Conservation (phyloP, 2,888 invertebrate species). For the Andrena marginata region DNA sequence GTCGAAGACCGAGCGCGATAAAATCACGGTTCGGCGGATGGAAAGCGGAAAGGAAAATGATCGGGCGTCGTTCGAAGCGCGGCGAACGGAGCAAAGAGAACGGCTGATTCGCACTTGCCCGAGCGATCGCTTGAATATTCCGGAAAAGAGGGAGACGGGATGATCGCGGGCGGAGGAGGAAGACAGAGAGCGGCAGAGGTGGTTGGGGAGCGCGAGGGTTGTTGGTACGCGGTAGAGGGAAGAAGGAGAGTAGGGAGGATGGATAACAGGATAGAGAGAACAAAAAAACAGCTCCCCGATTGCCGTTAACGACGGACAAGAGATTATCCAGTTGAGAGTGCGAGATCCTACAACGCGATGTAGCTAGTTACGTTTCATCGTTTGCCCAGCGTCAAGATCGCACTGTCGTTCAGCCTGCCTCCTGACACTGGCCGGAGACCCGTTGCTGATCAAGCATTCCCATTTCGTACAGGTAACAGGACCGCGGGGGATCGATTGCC, state of each 20-base stretch:
- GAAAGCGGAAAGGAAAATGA: constrained; percentile 18
- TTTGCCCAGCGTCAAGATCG: constrained; percentile 19
- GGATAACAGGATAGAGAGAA: constrained; percentile 41
- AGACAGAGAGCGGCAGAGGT: constrained; percentile 12
- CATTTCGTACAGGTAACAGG: constrained; percentile 32
- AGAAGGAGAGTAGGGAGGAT: constrained; percentile 4
- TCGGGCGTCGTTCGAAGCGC: constrained; percentile 12
- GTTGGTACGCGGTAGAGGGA: constrained; percentile 25
- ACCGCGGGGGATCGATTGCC: background rate
- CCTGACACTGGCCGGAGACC: background rate
- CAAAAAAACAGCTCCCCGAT: constrained; percentile 52
- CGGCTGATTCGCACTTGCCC: constrained; percentile 45
- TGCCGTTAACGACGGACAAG: constrained; percentile 63
- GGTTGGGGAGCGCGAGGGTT: constrained; percentile 17
- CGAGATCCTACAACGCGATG: constrained; percentile 48
- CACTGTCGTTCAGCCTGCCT: background rate
- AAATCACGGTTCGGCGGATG: background rate
- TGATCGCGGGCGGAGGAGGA: constrained; percentile 8
- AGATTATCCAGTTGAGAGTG: constrained; percentile 63
- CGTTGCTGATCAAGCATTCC: constrained; percentile 10
- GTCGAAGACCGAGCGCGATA: background rate
- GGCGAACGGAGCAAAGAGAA: constrained; percentile 29
- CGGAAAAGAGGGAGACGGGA: constrained; percentile 47
- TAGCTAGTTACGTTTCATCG: constrained; percentile 44
- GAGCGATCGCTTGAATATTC: constrained; percentile 36